Evolutionary conservation across 2,113 vertebrate species (phyloP).

Genomic region (Onychostoma macrolepis): DNA sequence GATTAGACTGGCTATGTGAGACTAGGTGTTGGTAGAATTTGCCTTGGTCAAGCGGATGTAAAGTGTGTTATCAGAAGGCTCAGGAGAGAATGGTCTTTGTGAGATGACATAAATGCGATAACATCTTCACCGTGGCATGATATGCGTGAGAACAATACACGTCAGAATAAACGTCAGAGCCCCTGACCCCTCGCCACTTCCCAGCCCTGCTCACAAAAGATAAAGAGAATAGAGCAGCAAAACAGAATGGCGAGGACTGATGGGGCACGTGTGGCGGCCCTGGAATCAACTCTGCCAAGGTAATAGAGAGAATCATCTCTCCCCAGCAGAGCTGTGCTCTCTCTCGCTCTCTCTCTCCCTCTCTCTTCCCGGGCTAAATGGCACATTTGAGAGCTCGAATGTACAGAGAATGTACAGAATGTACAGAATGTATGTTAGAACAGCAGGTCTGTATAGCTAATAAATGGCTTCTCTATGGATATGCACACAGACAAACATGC

Average conservation of each 20-base stretch:
- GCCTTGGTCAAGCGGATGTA: conserved; percentile 6
- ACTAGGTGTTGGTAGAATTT: neutral
- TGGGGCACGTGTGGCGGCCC: neutral
- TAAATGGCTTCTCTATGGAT: neutral
- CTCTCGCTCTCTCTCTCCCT: neutral
- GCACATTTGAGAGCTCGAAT: neutral
- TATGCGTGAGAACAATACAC: conserved; percentile 21
- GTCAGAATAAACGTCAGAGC: conserved; percentile 39
- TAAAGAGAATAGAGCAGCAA: conserved; percentile 7
- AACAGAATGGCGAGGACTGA: neutral
- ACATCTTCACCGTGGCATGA: neutral
- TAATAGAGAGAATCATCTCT: conserved; percentile 14
- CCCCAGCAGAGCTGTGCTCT: neutral
- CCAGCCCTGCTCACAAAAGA: conserved; percentile 20
- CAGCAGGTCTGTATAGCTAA: neutral
- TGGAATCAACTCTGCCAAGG: conserved; percentile 13
- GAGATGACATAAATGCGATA: conserved; percentile 31
- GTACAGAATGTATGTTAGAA: neutral
- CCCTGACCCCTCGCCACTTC: conserved; percentile 21
- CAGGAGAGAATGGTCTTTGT: conserved; percentile 14
- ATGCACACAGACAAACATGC: neutral
- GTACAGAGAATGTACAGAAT: conserved; percentile 17
- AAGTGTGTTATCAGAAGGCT: conserved; percentile 11
- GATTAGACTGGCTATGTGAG: neutral
- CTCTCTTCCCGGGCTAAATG: neutral